These are phyloP conservation scores for Pristis pectinata DNA, from an alignment of 2,797 vertebrate species.

Conservation along the genomic window DNA sequence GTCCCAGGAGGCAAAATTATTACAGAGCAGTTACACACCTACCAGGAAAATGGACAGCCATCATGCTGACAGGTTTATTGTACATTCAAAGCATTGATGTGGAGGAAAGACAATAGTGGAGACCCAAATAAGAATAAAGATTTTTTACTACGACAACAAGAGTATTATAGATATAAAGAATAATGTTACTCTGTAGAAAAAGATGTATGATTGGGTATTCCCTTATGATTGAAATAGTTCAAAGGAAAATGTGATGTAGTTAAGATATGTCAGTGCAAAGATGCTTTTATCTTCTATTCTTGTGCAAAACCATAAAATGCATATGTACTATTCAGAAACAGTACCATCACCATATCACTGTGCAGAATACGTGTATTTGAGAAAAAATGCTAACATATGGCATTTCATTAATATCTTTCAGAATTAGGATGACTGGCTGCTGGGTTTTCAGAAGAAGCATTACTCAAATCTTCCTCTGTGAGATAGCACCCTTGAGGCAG, in stretches of 20 bases:
- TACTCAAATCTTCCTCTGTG: background rate
- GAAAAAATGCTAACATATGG: background rate
- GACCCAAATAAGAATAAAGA: background rate
- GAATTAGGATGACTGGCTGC: background rate
- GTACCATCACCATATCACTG: background rate
- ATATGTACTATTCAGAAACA: background rate
- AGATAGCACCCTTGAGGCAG: background rate
- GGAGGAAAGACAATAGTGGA: background rate
- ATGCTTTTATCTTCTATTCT: background rate
- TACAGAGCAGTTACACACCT: background rate
- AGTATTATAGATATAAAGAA: background rate
- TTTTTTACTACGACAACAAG: background rate
- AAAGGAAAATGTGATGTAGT: background rate
- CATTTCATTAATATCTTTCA: slow-evolving; percentile 29
- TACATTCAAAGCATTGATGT: background rate
- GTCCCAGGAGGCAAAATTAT: background rate
- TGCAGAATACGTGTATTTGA: slow-evolving; percentile 24
- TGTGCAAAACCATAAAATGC: background rate
- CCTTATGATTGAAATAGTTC: background rate
- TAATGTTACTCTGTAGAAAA: background rate
- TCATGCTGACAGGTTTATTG: background rate
- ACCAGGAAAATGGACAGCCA: background rate
- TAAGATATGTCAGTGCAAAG: background rate
- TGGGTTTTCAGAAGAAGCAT: background rate
- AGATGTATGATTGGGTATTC: background rate